Evolutionary conservation across 2,797 vertebrate species (phyloP), one percentile per base, ranked within the genome.

Genomic region (Labroides dimidiatus): DNA sequence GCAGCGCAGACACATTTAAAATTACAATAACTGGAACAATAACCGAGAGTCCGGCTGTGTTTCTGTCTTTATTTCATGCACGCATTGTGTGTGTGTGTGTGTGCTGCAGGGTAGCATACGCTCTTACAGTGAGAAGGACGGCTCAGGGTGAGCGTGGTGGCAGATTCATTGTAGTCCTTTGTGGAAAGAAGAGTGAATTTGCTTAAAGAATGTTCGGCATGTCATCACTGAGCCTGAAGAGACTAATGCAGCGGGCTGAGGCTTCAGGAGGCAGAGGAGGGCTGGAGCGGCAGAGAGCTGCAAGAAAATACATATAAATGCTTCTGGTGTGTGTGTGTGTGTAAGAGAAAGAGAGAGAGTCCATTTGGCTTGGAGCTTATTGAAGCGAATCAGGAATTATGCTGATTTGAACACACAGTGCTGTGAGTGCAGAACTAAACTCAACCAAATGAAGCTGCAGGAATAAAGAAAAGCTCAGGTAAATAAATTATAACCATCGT

Each of bases 121-220:
- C 41, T 16, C 50, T 24, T 45, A 30, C 16, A 2, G 37, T 14
- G 13, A 30, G 39, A 50, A n/a, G 58, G 66, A 54, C 14, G 20
- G 20, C 47, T 47, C 10, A 10, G 10, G 62, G 55, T 43, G 56
- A 69, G 12, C 71, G 69, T 49, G 75, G 48, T 24, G 69, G 62
- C 60, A 27, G 58, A 64, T 75, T 82, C 64, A 57, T 23, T 20
- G 65, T 19, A 17, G 43, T 78, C 50, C 53, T 77, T 84, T 88
- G 69, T 42, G 56, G 90, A 88, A 87, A 64, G 51, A 85, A 82
- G 74, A 84, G 77, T 72, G 67, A 6, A 60, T 92, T 87, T 74
- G 54, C 72, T 85, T 91, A 92, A 94, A 94, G 85, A 84, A 81
- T 84, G 73, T 93, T 93, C 93, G 92, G 93, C 90, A 91, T 73